phyloP scores from a whole-genome alignment of 2,888 invertebrate species.

The Leucania comma region DNA sequence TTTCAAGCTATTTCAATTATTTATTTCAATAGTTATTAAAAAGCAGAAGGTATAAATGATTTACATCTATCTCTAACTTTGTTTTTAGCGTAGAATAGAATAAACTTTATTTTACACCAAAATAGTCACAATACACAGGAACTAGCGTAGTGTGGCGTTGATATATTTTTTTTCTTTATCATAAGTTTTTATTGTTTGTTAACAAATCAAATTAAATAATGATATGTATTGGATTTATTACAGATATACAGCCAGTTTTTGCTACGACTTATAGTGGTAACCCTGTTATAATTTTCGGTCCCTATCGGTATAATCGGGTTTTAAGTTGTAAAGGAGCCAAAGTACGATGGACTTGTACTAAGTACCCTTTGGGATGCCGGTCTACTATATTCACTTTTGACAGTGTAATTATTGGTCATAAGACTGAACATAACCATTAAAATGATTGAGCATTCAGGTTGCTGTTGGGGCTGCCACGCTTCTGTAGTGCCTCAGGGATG shows the following conservation, averaged over 20 bases:
- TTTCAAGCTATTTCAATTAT: neutral
- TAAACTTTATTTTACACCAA: too few species aligned
- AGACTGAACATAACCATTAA: constrained; percentile 36
- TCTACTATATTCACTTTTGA: constrained; percentile 40
- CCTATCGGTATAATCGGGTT: constrained; percentile 41
- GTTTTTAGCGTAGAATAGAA: too few species aligned
- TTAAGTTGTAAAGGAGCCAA: constrained; percentile 31
- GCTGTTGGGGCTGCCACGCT: too few species aligned
- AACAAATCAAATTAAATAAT: neutral
- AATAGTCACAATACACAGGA: too few species aligned
- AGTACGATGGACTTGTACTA: constrained; percentile 44
- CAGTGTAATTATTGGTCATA: constrained; percentile 13
- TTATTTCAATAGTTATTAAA: neutral
- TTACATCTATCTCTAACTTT: too few species aligned
- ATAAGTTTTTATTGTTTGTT: too few species aligned
- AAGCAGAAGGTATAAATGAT: too few species aligned
- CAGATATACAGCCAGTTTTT: constrained; percentile 35
- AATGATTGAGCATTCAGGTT: too few species aligned
- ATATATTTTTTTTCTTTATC: too few species aligned
- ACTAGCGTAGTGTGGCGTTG: too few species aligned
- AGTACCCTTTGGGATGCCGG: constrained; percentile 19
- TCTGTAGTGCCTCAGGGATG: too few species aligned
- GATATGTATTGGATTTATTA: neutral
- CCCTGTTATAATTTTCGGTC: constrained; percentile 38
- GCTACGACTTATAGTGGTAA: constrained; percentile 44